Base-by-base conservation (phyloP, 1,140 invertebrate genomes). In the Trachelipus rathkii region DNA sequence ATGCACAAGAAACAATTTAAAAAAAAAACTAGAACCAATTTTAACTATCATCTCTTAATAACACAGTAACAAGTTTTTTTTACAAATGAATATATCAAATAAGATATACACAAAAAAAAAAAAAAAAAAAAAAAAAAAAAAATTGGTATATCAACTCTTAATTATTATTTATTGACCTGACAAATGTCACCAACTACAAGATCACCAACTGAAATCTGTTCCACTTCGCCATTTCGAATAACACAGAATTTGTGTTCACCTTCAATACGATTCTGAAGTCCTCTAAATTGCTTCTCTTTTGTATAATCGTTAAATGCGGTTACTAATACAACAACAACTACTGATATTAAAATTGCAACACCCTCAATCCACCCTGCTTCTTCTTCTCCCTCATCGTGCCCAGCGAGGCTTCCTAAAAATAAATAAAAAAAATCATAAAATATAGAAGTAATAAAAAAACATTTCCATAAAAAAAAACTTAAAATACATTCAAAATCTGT, bases 281-380 rank as follows among this genome's bases (percentile, higher is more conserved):
- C 96, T 73, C 89, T 90, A 88, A 99, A 99, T 89, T 98, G 96
- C 86, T 94, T 90, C 87, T 99, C 96, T 89, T 99, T 99, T 80
- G 95, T 96, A 87, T 97, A 99, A 90, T 99, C 96, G 89, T 99
- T 99, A 87, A n/a, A 97, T 83, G 96, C 96, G 85, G 96, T 98
- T 81, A 98, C 96, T 87, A 98, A 89, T 78, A 99, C 96, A 84
- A 99, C 96, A 85, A 98, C 95, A 86, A 97, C 92, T 85, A 99
- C 96, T 82, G 96, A 98, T 85, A 97, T 93, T n/a, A 98, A 90
- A 86, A 99, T 99, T 83, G 97, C 96, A 82, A 95, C 89, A 84
- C 96, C 96, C 89, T 99, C 97, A 84, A 99, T 98, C 96, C 96
- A 99, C 77, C 95, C 94, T 84, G 97, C 94, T 84, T 95, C n/a